Percentiles rank a stretch among this genome's conserved stretches.
These are phyloP conservation scores for Dolichotis patagonum DNA, from an alignment of 2,113 vertebrate genomes.

Conservation along the genomic window DNA sequence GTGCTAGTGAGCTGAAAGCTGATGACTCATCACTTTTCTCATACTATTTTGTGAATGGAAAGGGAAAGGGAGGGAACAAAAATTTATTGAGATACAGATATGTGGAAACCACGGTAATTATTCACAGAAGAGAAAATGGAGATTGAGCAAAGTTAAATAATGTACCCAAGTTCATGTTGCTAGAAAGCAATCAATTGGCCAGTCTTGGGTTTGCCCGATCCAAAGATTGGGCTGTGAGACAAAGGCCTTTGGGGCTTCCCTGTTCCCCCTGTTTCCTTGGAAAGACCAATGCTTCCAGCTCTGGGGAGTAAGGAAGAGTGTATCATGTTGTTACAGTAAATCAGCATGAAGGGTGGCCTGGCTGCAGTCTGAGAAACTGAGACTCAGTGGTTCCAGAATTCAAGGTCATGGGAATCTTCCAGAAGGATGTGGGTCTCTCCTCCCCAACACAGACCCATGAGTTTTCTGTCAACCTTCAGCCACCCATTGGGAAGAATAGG, in stretches of 20 bases:
- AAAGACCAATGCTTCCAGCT: background rate
- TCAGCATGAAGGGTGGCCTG: background rate
- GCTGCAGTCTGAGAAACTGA: background rate
- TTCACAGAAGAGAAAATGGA: background rate
- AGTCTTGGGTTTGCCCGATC: constrained; percentile 2
- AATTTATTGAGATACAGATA: background rate
- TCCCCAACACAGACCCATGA: background rate
- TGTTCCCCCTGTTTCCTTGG: background rate
- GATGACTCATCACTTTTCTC: constrained; percentile 19
- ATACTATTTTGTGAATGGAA: constrained; percentile 7
- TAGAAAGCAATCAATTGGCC: background rate
- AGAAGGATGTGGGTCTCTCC: background rate
- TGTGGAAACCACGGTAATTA: background rate
- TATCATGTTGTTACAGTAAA: background rate
- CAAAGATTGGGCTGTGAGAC: background rate
- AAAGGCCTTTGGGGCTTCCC: background rate
- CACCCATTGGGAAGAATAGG: background rate
- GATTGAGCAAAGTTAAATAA: constrained; percentile 11
- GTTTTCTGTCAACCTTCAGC: background rate
- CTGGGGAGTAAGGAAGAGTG: background rate
- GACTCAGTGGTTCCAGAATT: background rate
- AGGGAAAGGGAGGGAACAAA: background rate
- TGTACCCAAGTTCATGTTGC: background rate
- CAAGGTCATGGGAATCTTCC: background rate
- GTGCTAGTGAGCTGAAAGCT: background rate